Conservation (phyloP, 2,797 vertebrate species). For the Syncerus caffer region DNA sequence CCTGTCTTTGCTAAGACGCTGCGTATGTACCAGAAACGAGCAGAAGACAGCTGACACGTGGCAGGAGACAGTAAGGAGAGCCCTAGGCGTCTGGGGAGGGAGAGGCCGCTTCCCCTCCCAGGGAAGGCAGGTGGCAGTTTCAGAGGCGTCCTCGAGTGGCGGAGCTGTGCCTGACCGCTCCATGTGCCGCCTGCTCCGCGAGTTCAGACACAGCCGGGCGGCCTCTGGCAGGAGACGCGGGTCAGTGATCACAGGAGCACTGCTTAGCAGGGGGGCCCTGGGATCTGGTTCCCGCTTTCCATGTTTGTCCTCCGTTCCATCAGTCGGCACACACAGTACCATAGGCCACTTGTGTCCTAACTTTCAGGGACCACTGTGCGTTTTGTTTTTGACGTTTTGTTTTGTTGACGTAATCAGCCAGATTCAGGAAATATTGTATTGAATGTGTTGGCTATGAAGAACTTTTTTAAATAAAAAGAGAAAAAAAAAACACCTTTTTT, state of each 20-base stretch:
- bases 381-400: not conserved
- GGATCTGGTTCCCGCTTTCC: not conserved
- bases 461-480: not conserved
- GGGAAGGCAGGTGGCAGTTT: not conserved
- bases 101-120: accelerated
- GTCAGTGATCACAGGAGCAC: not conserved
- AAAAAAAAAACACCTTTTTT: not conserved
- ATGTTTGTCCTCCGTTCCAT: not conserved
- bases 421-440: not conserved
- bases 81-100: not conserved
- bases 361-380: not conserved
- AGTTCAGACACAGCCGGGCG: accelerated
- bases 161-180: accelerated
- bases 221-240: accelerated
- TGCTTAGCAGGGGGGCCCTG: not conserved
- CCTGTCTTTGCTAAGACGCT: not conserved
- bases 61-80: not conserved
- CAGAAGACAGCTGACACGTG: not conserved
- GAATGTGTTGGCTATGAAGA: not conserved
- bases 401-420: not conserved
- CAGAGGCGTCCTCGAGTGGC: not conserved
- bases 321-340: accelerated
- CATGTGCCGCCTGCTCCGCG: accelerated
- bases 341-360: accelerated
- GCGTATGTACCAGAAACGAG: not conserved